Conservation (phyloP, 2,797 vertebrate species). For the Acomys russatus region DNA sequence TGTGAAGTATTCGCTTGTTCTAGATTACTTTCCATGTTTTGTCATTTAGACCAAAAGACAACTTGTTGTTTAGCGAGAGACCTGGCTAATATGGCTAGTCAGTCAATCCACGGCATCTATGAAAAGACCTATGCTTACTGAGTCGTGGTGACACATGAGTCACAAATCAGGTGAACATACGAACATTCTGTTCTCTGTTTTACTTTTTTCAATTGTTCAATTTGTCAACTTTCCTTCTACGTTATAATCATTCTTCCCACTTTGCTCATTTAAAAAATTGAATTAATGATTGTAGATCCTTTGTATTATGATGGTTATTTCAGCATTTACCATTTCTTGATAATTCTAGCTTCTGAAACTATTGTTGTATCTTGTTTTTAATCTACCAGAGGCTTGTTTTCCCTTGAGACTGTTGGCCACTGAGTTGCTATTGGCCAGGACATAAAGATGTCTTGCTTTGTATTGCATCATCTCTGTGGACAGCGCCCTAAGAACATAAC, state of each 20-base stretch:
- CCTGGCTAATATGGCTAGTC: neutral
- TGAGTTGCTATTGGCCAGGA: neutral
- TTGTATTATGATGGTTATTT: neutral
- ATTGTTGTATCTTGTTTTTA: neutral
- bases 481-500: neutral
- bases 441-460: neutral
- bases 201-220: neutral
- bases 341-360: neutral
- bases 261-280: neutral
- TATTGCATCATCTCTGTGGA: neutral
- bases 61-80: neutral
- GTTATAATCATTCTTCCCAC: neutral
- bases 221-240: neutral
- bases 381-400: neutral
- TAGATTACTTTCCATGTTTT: conserved; percentile 7
- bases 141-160: neutral
- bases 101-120: neutral
- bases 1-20: conserved; percentile 17
- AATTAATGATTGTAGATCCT: neutral
- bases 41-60: neutral
- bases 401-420: neutral
- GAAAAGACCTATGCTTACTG: neutral
- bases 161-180: neutral
- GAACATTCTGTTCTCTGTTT: neutral
- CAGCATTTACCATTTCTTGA: neutral